Conservation (phyloP, 2,113 vertebrate species). For the Elephantulus edwardii region DNA sequence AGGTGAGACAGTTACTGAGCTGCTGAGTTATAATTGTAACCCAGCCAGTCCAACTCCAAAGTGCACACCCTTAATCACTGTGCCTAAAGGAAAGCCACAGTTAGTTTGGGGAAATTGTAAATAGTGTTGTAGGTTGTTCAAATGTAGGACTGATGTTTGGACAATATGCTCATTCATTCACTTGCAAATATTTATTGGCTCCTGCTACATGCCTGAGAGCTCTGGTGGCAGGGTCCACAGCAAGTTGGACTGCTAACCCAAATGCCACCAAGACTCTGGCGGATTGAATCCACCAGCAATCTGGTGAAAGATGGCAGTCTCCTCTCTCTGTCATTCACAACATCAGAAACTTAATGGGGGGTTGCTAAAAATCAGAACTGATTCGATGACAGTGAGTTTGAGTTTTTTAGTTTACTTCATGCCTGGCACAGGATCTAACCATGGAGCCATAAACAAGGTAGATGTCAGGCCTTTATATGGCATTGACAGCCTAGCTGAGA, state of each 20-base stretch:
- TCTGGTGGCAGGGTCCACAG: too few relatives aligned
- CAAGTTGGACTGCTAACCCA: too few relatives aligned
- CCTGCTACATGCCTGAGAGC: background rate
- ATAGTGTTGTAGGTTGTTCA: background rate
- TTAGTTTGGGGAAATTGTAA: background rate
- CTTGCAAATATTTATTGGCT: background rate
- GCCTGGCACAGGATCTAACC: background rate
- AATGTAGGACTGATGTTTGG: background rate
- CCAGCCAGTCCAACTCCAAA: background rate
- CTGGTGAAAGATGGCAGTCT: too few relatives aligned
- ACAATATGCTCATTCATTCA: background rate
- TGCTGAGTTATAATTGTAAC: slow-evolving; percentile 24
- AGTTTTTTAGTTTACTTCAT: too few relatives aligned
- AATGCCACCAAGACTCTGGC: too few relatives aligned
- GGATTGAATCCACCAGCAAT: too few relatives aligned
- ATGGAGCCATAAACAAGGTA: background rate
- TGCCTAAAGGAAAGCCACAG: background rate
- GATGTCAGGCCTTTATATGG: background rate
- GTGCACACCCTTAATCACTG: background rate
- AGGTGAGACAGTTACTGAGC: background rate
- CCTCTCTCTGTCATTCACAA: too few relatives aligned
- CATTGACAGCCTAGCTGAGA: background rate
- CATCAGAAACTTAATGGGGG: too few relatives aligned
- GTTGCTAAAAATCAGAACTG: too few relatives aligned
- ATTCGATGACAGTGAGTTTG: too few relatives aligned